These are phyloP conservation scores for Dioctria rufipes DNA, from an alignment of 2,888 invertebrate species.

Conservation along the genomic window DNA sequence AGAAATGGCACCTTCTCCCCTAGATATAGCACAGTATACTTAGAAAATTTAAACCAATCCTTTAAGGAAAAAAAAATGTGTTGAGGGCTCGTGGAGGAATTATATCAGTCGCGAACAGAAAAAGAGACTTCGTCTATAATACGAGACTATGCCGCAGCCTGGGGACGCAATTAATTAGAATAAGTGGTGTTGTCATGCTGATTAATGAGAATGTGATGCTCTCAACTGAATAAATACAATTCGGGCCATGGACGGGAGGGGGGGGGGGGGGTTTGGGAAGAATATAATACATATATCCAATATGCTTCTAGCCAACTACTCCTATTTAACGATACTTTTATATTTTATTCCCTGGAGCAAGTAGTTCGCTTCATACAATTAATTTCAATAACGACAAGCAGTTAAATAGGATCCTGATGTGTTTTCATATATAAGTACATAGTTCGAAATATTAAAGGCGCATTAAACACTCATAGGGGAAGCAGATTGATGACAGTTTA, in stretches of 20 bases:
- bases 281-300: not conserved
- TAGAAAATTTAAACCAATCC: constrained; percentile 9
- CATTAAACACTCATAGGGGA: too few relatives aligned
- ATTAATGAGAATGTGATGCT: constrained; percentile 53
- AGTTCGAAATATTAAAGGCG: too few relatives aligned
- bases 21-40: not conserved
- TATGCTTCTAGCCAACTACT: constrained; percentile 3
- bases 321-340: not conserved
- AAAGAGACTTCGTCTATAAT: constrained; percentile 18
- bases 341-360: not conserved
- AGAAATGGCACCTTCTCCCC: not conserved
- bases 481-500: too few relatives aligned
- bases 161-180: constrained; percentile 52
- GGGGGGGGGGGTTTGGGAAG: not conserved
- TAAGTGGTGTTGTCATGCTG: constrained; percentile 52
- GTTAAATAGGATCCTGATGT: too few relatives aligned
- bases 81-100: not conserved
- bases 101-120: not conserved
- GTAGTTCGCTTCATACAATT: not conserved
- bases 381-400: too few relatives aligned
- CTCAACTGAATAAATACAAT: not conserved
- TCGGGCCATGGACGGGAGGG: too few relatives aligned
- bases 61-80: not conserved
- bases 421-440: too few relatives aligned
- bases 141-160: not conserved